These are phyloP conservation scores for Syngnathus typhle DNA, from an alignment of 2,113 vertebrate species.

Conservation along the genomic window DNA sequence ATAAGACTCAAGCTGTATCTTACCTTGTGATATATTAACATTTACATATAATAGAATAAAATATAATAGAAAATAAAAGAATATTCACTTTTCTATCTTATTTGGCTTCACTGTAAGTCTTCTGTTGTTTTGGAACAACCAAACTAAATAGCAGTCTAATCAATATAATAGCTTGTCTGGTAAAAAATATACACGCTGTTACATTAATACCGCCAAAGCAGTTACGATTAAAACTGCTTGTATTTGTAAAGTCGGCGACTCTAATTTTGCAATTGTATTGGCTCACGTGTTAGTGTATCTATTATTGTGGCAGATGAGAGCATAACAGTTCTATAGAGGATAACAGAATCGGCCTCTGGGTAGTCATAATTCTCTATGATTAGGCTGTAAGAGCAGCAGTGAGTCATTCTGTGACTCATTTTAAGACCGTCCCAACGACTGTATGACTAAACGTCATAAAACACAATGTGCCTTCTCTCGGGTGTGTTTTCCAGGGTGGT, in stretches of 20 bases:
- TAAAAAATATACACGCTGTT: background rate
- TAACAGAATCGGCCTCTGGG: background rate
- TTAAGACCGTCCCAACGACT: slow-evolving; percentile 1
- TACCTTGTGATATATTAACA: too few relatives aligned
- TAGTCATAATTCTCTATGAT: slow-evolving; percentile 1
- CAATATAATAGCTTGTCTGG: background rate
- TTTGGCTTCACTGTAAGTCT: background rate
- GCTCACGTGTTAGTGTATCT: background rate
- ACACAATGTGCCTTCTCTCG: slow-evolving; percentile 3
- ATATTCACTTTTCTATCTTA: background rate
- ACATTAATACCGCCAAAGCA: background rate
- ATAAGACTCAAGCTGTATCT: too few relatives aligned
- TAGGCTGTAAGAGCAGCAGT: slow-evolving; percentile 6
- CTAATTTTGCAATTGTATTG: background rate
- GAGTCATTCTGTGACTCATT: slow-evolving; percentile 9
- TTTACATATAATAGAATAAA: too few relatives aligned
- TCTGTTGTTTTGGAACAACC: background rate
- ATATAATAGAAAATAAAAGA: too few relatives aligned
- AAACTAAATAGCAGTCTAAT: background rate
- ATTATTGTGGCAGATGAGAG: background rate
- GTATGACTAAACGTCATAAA: slow-evolving; percentile 8
- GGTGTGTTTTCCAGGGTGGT: background rate
- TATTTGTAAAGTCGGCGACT: background rate
- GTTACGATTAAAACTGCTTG: background rate
- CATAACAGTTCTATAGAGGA: background rate